A percentile compares a stretch with the other conserved stretches of the same genome.
phyloP scores from a whole-genome alignment of 2,888 invertebrate species.

The Pyrocoelia pectoralis region DNA sequence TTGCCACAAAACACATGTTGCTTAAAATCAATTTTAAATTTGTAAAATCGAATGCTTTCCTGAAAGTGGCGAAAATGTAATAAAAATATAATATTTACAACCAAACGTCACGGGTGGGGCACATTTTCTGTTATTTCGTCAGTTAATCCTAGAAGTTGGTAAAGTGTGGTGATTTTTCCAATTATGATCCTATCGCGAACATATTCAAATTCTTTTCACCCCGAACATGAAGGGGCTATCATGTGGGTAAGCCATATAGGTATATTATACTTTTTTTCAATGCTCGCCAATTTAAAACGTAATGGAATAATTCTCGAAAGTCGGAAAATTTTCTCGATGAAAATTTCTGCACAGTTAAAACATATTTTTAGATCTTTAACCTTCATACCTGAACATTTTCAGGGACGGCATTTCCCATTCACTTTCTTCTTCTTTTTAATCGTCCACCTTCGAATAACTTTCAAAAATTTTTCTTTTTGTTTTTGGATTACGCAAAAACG shows the following conservation, averaged over 20 bases:
- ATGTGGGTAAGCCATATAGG: constrained; percentile 58
- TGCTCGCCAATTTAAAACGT: neutral
- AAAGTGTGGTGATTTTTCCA: constrained; percentile 43
- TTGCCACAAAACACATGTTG: neutral
- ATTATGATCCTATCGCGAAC: constrained; percentile 54
- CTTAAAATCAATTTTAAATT: neutral
- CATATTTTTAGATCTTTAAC: constrained; percentile 14
- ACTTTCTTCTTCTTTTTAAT: too few species aligned
- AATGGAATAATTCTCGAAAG: too few species aligned
- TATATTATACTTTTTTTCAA: too few species aligned
- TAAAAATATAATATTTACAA: constrained; percentile 14
- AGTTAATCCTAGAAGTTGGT: constrained; percentile 49
- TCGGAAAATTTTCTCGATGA: too few species aligned
- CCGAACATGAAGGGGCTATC: constrained; percentile 50
- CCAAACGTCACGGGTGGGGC: constrained; percentile 39
- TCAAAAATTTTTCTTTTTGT: neutral
- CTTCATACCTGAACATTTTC: constrained; percentile 20
- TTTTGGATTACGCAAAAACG: constrained; percentile 33
- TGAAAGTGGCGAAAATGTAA: constrained; percentile 18
- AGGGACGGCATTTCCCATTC: neutral
- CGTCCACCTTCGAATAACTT: neutral
- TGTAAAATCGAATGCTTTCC: neutral
- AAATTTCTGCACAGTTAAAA: too few species aligned
- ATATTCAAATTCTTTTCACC: constrained; percentile 49
- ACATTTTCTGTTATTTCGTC: constrained; percentile 46